Conservation (phyloP, 2,888 invertebrate genomes). For the Linnaemya vulpina region DNA sequence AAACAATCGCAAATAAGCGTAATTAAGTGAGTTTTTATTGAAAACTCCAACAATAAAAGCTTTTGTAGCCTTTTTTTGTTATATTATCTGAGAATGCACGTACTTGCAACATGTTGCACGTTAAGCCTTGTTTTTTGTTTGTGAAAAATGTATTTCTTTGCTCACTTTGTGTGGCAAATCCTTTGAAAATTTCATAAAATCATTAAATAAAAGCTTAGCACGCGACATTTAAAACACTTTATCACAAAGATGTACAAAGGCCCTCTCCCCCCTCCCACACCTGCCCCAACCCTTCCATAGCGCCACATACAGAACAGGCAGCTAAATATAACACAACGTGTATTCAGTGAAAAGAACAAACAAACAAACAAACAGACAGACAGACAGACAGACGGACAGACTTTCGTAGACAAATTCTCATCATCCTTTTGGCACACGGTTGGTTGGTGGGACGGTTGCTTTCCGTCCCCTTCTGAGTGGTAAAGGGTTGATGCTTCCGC, state of each 20-base stretch:
- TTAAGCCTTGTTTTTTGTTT: slow-evolving; percentile 53
- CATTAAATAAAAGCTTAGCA: slow-evolving; percentile 70
- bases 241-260: slow-evolving; percentile 37
- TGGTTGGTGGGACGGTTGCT: not conserved
- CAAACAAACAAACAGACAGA: too few species aligned
- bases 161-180: slow-evolving; percentile 64
- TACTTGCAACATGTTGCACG: slow-evolving; percentile 72
- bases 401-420: slow-evolving; percentile 62
- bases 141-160: slow-evolving; percentile 14
- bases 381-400: too few species aligned
- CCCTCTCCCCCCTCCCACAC: too few species aligned
- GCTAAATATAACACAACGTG: slow-evolving; percentile 22
- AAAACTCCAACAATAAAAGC: slow-evolving; percentile 22
- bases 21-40: slow-evolving; percentile 59
- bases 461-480: not conserved
- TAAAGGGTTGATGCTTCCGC: slow-evolving; percentile 50
- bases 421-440: slow-evolving; percentile 45
- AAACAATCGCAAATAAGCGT: slow-evolving; percentile 61
- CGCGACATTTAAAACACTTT: slow-evolving; percentile 72
- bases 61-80: slow-evolving; percentile 35
- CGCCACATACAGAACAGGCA: slow-evolving; percentile 1
- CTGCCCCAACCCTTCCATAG: not conserved
- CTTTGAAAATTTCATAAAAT: slow-evolving; percentile 72
- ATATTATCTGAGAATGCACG: slow-evolving; percentile 63
- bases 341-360: slow-evolving; percentile 12